Percentiles rank a stretch among this genome's conserved stretches.
These are phyloP conservation scores for Archips crataeganus DNA, from an alignment of 2,888 invertebrate genomes.

Conservation along the genomic window DNA sequence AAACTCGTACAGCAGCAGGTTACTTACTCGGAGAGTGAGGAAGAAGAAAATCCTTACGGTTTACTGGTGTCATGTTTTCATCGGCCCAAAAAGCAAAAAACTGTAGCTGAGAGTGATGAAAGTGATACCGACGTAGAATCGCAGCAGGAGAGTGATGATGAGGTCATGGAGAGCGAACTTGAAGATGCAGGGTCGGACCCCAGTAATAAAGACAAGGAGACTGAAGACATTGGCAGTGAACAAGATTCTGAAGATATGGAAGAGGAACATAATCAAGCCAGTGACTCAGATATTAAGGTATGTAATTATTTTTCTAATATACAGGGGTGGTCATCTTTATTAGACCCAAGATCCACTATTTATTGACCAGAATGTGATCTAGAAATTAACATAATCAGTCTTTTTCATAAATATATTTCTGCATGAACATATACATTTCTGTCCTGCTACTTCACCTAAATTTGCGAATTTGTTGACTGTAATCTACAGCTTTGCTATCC, in stretches of 20 bases:
- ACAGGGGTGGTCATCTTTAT: not conserved
- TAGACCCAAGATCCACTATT: too few species aligned
- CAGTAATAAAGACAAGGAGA: not conserved
- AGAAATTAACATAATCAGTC: too few species aligned
- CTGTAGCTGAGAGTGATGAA: constrained; percentile 63
- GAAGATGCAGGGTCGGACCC: not conserved
- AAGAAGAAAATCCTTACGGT: constrained; percentile 79
- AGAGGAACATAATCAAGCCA: constrained; percentile 13
- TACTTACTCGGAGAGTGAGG: constrained; percentile 82
- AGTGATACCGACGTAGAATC: constrained; percentile 50
- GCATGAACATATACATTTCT: too few species aligned
- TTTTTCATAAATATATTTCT: too few species aligned
- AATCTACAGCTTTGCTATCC: too few species aligned
- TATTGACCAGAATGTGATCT: too few species aligned
- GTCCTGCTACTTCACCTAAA: too few species aligned
- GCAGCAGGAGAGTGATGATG: constrained; percentile 9
- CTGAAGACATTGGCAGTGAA: constrained; percentile 1
- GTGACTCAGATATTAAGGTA: constrained; percentile 18
- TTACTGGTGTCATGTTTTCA: constrained; percentile 83
- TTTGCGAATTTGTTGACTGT: too few species aligned
- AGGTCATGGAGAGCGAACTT: constrained; percentile 18
- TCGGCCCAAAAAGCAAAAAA: constrained; percentile 51
- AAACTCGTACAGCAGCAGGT: constrained; percentile 66
- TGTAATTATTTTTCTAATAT: not conserved
- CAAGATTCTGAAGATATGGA: constrained; percentile 13